phyloP scores from a whole-genome alignment of 1,140 invertebrate genomes.

The Hyles euphorbiae region DNA sequence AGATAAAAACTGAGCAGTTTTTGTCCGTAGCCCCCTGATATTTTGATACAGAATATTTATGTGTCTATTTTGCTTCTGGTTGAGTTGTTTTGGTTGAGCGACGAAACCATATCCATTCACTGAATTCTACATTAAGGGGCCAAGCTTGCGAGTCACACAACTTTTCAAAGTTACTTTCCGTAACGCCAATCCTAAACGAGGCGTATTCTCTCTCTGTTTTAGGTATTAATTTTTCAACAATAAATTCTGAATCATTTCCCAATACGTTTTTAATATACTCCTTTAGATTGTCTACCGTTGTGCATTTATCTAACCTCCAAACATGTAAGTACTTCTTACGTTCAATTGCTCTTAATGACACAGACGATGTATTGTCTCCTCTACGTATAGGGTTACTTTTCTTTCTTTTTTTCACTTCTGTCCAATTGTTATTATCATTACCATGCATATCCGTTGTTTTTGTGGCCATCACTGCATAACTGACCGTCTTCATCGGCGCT shows the following conservation, averaged over 20 bases:
- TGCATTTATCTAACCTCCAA: constrained; percentile 11
- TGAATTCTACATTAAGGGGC: constrained; percentile 5
- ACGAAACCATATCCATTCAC: constrained; percentile 12
- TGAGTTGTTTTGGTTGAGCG: background rate
- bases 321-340: constrained; percentile 14
- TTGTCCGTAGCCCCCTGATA: constrained; percentile 4
- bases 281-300: constrained; percentile 7
- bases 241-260: constrained; percentile 5
- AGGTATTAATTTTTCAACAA: constrained; percentile 8
- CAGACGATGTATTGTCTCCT: constrained; percentile 7
- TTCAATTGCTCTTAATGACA: constrained; percentile 12
- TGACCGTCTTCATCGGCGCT: no score
- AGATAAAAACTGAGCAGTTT: background rate
- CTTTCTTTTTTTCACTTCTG: constrained; percentile 2
- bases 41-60: constrained; percentile 6
- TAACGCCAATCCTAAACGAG: constrained; percentile 1
- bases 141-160: constrained; percentile 1
- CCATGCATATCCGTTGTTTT: background rate
- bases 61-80: background rate
- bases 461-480: background rate
- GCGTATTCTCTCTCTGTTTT: constrained; percentile 4
- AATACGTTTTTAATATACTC: constrained; percentile 8
- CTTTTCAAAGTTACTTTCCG: constrained; percentile 4
- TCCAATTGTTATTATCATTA: constrained; percentile 5
- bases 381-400: constrained; percentile 7